phyloP scores from a whole-genome alignment of 2,888 invertebrate genomes.

The Monopis laevigella region DNA sequence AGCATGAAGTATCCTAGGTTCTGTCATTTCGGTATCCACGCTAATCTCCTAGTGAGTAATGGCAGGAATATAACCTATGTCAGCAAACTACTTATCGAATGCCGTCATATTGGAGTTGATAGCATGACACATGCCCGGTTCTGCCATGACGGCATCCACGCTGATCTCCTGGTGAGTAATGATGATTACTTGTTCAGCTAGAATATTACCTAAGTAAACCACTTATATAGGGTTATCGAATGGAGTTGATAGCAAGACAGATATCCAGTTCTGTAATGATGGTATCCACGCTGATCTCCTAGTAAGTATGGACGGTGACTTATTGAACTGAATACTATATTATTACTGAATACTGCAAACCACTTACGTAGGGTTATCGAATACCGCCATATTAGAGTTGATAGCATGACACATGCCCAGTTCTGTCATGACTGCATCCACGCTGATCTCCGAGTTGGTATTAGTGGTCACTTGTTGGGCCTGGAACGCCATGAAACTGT shows the following conservation, averaged over 20 bases:
- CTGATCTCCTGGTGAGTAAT: slow-evolving; percentile 42
- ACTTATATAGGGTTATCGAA: slow-evolving; percentile 65
- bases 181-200: slow-evolving; percentile 31
- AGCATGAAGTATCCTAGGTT: slow-evolving; percentile 75
- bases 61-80: too few relatives aligned
- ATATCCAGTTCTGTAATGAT: slow-evolving; percentile 75
- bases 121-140: slow-evolving; percentile 75
- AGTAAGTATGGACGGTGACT: slow-evolving; percentile 33
- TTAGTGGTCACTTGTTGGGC: slow-evolving; percentile 32
- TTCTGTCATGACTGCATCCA: slow-evolving; percentile 71
- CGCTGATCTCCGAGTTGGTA: slow-evolving; percentile 40
- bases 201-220: too few relatives aligned
- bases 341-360: neutral
- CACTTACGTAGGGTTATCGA: slow-evolving; percentile 63
- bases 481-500: slow-evolving; percentile 33
- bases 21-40: slow-evolving; percentile 68
- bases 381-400: slow-evolving; percentile 71
- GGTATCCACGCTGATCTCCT: slow-evolving; percentile 55
- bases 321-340: too few relatives aligned
- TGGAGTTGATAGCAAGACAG: slow-evolving; percentile 74
- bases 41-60: slow-evolving; percentile 42
- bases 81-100: too few relatives aligned
- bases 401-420: slow-evolving; percentile 76
- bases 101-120: slow-evolving; percentile 73
- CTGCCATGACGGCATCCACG: slow-evolving; percentile 68